Evolutionary conservation across 2,113 vertebrate genomes (phyloP).

Genomic region (Helogale parvula): DNA sequence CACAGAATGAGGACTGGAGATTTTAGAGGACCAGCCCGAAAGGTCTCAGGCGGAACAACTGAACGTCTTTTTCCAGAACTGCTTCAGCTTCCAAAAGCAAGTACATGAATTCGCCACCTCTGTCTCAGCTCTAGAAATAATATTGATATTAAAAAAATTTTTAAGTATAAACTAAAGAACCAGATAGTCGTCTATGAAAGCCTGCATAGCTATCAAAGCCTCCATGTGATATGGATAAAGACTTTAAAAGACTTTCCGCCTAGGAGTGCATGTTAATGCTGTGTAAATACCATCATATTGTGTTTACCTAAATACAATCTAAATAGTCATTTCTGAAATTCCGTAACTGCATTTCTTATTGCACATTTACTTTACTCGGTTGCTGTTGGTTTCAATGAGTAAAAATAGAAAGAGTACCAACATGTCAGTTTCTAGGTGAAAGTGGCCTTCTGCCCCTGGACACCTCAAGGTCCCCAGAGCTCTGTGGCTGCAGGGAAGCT

Average conservation of each 20-base stretch:
- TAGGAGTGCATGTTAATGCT: not conserved
- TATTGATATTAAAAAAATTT: not conserved
- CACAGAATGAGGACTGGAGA: not conserved
- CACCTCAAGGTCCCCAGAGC: not conserved
- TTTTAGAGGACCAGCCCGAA: not conserved
- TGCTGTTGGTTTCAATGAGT: not conserved
- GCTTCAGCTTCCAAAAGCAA: slow-evolving; percentile 23
- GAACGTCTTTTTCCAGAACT: not conserved
- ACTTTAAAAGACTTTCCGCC: not conserved
- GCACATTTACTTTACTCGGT: not conserved
- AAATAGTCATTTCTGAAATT: not conserved
- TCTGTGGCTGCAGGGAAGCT: too few relatives aligned
- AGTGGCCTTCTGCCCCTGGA: not conserved
- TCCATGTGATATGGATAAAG: not conserved
- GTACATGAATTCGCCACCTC: not conserved
- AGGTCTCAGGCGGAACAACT: not conserved
- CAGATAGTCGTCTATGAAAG: not conserved
- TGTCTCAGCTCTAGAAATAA: not conserved
- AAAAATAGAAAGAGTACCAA: not conserved
- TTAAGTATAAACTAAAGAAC: slow-evolving; percentile 15
- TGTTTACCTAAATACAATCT: not conserved
- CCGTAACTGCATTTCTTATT: not conserved
- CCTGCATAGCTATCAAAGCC: not conserved
- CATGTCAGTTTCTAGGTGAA: not conserved
- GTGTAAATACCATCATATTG: not conserved